Percentiles rank a stretch among this genome's conserved stretches.
Conservation (phyloP, 2,888 invertebrate species). For the Trachelus iudaicus region DNA sequence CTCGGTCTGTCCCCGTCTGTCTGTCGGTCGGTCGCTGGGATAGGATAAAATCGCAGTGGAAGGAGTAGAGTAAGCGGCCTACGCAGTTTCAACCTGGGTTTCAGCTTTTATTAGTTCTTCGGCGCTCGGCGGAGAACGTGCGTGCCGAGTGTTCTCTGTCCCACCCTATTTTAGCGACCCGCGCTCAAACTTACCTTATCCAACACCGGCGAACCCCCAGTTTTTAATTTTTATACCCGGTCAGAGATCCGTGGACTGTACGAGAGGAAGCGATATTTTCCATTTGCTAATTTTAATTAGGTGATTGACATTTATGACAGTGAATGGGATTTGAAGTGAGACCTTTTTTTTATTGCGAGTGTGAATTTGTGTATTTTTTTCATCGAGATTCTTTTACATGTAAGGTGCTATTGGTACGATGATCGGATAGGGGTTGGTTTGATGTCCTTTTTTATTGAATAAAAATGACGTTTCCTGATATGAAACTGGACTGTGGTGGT, state of each 20-base stretch:
- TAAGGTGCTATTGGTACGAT: background rate
- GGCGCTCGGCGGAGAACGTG: constrained; percentile 62
- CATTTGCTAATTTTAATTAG: background rate
- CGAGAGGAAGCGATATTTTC: background rate
- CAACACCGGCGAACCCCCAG: background rate
- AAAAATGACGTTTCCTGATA: background rate
- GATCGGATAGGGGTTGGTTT: background rate
- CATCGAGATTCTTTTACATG: background rate
- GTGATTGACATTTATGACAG: background rate
- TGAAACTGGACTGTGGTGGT: background rate
- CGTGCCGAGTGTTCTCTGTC: constrained; percentile 34
- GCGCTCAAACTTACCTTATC: background rate
- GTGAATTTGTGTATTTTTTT: background rate
- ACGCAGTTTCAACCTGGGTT: constrained; percentile 59
- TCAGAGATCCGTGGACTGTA: background rate
- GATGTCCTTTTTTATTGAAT: background rate
- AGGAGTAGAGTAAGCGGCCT: constrained; percentile 60
- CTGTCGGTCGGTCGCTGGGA: constrained; percentile 43
- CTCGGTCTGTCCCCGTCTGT: constrained; percentile 30
- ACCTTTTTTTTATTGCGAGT: background rate
- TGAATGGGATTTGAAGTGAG: background rate
- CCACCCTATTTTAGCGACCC: background rate
- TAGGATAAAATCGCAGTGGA: constrained; percentile 52
- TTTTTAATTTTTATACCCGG: background rate
- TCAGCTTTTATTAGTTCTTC: constrained; percentile 63